Evolutionary conservation across 2,797 vertebrate species (phyloP).

Genomic region (Muscicapa striata): DNA sequence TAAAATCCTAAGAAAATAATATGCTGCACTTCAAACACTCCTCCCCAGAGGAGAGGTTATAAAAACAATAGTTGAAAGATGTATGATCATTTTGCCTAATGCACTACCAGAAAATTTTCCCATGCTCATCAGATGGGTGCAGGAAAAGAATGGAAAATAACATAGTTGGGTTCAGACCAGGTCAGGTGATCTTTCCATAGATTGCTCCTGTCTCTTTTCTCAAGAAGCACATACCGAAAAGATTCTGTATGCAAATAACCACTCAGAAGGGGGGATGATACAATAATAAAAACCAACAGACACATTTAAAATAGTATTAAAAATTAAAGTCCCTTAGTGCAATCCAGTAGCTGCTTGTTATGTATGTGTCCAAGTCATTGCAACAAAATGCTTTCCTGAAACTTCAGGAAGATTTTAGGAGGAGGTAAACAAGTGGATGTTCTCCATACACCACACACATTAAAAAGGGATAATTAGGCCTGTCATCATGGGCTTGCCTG

Average conservation of each 20-base stretch:
- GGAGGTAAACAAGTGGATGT: neutral
- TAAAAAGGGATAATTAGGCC: neutral
- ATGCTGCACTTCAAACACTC: neutral
- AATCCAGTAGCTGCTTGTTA: neutral
- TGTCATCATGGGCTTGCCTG: neutral
- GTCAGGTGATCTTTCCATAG: neutral
- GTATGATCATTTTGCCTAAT: conserved; percentile 17
- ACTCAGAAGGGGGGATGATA: neutral
- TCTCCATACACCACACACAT: neutral
- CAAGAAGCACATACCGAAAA: neutral
- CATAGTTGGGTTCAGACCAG: neutral
- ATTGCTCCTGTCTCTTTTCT: neutral
- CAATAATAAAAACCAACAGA: neutral
- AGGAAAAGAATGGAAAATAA: conserved; percentile 4
- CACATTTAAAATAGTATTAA: neutral
- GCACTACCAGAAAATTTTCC: neutral
- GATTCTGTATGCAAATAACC: neutral
- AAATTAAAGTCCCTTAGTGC: conserved; percentile 4
- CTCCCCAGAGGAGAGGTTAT: neutral
- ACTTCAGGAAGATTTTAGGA: neutral
- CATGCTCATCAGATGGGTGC: neutral
- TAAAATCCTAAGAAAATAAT: conserved; percentile 11
- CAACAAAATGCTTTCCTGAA: neutral
- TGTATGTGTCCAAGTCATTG: neutral
- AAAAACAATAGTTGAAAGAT: conserved; percentile 44